Conservation (phyloP, 2,888 invertebrate species). For the Amiota mariae region DNA sequence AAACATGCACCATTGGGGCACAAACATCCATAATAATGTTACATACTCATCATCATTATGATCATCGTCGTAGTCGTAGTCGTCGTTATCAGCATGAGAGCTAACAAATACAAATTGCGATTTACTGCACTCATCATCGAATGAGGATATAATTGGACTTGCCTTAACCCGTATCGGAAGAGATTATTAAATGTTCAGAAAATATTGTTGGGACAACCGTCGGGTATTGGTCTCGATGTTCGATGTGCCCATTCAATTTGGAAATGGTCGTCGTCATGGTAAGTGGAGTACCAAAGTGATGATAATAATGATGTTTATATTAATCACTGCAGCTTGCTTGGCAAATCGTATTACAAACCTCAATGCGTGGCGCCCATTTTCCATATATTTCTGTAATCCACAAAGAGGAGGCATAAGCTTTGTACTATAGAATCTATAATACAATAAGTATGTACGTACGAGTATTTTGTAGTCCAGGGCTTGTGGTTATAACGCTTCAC, state of each 20-base stretch:
- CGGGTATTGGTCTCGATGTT: background rate
- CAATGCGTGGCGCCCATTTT: background rate
- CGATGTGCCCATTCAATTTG: constrained; percentile 4
- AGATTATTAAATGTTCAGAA: constrained; percentile 20
- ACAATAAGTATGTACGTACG: too few relatives aligned
- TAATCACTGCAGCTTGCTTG: background rate
- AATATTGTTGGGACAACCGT: background rate
- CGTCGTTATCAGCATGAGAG: background rate
- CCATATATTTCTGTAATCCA: background rate
- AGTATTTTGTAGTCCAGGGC: background rate
- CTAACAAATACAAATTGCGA: background rate
- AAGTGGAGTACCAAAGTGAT: background rate
- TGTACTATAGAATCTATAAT: background rate
- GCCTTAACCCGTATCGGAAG: constrained; percentile 16
- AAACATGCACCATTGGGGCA: background rate
- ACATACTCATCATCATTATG: too few relatives aligned
- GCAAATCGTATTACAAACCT: constrained; percentile 8
- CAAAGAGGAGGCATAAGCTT: background rate
- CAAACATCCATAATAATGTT: background rate
- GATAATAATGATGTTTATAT: constrained; percentile 10
- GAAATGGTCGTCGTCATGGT: background rate
- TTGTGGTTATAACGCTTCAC: constrained; percentile 10
- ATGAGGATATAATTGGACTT: background rate
- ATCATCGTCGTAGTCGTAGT: too few relatives aligned
- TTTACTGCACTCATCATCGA: background rate